A percentile compares a stretch with the other conserved stretches of the same genome.
phyloP scores from a whole-genome alignment of 2,888 invertebrate species.

The Apamea anceps region DNA sequence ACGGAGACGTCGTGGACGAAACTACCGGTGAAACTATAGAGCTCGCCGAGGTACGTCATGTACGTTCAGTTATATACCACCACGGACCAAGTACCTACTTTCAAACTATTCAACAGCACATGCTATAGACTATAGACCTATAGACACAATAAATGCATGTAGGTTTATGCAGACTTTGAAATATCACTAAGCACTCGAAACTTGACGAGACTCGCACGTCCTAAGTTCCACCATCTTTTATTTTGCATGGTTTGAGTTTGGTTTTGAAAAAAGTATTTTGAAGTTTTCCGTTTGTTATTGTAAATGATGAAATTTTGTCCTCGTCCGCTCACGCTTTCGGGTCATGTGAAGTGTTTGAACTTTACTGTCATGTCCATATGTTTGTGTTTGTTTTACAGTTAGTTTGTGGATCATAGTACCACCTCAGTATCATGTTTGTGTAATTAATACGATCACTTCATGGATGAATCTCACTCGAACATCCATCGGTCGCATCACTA shows the following conservation, averaged over 20 bases:
- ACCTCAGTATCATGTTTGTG: constrained; percentile 58
- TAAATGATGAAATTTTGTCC: constrained; percentile 71
- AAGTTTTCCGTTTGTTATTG: constrained; percentile 63
- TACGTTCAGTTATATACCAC: constrained; percentile 26
- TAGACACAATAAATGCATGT: constrained; percentile 65
- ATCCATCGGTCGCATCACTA: constrained; percentile 65
- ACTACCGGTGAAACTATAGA: constrained; percentile 96
- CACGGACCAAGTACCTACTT: constrained; percentile 46
- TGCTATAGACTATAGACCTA: constrained; percentile 67
- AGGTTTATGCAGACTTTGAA: constrained; percentile 65
- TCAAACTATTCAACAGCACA: constrained; percentile 67
- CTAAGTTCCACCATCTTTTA: constrained; percentile 65
- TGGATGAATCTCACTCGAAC: constrained; percentile 48
- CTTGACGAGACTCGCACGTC: constrained; percentile 72
- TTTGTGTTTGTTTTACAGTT: constrained; percentile 76
- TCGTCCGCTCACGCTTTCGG: constrained; percentile 77
- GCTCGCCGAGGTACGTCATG: constrained; percentile 93
- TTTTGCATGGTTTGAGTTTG: constrained; percentile 81
- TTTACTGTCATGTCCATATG: constrained; percentile 70
- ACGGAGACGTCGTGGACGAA: constrained; percentile 97
- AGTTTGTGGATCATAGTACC: constrained; percentile 75
- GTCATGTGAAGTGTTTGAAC: constrained; percentile 76
- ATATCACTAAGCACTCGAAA: constrained; percentile 63
- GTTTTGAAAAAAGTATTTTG: constrained; percentile 63
- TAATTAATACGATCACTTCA: constrained; percentile 65